These are phyloP conservation scores for Schlechtendalia chinensis DNA, from an alignment of 1,140 invertebrate genomes.

Conservation along the genomic window DNA sequence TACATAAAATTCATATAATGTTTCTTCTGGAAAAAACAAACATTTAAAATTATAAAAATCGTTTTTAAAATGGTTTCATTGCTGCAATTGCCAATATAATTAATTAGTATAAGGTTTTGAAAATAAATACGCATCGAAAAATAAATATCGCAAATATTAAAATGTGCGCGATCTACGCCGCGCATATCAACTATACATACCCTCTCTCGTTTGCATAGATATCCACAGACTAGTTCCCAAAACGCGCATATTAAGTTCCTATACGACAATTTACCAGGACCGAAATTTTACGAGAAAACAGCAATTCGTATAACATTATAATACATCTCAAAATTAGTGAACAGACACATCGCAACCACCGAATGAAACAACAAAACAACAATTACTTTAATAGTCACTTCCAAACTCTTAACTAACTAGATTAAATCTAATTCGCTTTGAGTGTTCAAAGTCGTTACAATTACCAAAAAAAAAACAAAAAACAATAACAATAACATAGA, in stretches of 20 bases:
- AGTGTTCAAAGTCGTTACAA: conserved; percentile 1
- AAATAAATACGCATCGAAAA: neutral
- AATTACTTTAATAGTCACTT: conserved; percentile 34
- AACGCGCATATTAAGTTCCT: neutral
- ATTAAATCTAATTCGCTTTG: conserved; percentile 23
- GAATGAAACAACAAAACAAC: conserved; percentile 16
- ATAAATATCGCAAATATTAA: neutral
- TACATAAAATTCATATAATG: too few relatives aligned
- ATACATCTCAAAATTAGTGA: conserved; percentile 23
- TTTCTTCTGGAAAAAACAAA: too few relatives aligned
- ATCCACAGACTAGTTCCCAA: too few relatives aligned
- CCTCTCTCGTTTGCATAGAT: too few relatives aligned
- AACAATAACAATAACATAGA: neutral
- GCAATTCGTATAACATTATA: neutral
- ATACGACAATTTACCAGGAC: neutral
- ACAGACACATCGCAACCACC: conserved; percentile 5
- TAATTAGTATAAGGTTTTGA: neutral
- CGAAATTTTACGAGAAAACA: neutral
- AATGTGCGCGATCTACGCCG: neutral
- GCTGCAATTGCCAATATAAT: neutral
- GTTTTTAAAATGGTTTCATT: neutral
- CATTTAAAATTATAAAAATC: neutral
- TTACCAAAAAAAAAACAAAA: neutral
- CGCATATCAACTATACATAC: too few relatives aligned
- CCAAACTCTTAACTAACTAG: conserved; percentile 18